Evolutionary conservation across 2,888 invertebrate species (phyloP).

Genomic region (Caenorhabditis angaria): DNA sequence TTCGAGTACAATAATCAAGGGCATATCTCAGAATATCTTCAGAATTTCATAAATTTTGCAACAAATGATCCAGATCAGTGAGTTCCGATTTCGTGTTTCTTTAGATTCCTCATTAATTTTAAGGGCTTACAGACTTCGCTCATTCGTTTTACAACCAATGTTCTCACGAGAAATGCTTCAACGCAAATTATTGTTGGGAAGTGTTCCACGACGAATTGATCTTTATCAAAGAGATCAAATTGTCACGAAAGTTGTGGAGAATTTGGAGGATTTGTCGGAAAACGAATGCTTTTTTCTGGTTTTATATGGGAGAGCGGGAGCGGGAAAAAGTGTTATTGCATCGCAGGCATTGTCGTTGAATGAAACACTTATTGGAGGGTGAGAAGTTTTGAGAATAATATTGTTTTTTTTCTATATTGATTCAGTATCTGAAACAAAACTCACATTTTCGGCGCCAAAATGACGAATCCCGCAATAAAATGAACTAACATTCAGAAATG

Average conservation of each 20-base stretch:
- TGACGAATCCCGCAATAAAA: no score
- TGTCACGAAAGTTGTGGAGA: conserved; percentile 16
- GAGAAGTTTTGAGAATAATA: no score
- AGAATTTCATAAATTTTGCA: conserved; percentile 17
- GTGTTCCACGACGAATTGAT: conserved; percentile 21
- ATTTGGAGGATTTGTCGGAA: conserved; percentile 18
- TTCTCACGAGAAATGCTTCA: conserved; percentile 25
- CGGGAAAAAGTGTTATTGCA: conserved; percentile 43
- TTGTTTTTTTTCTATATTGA: no score
- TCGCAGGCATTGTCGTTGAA: conserved; percentile 27
- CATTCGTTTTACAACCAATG: conserved; percentile 16
- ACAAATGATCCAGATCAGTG: conserved; percentile 19
- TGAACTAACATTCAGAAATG: no score
- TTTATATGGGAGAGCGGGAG: conserved; percentile 44
- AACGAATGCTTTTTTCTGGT: conserved; percentile 42
- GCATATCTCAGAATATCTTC: conserved; percentile 23
- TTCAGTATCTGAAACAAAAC: no score
- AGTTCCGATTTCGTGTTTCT: not conserved
- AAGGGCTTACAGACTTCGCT: conserved; percentile 9
- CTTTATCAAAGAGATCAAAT: conserved; percentile 11
- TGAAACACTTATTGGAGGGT: conserved; percentile 40
- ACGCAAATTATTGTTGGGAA: conserved; percentile 25
- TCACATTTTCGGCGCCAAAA: no score
- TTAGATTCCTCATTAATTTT: not conserved
- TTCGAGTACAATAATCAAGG: conserved; percentile 28